phyloP scores from a whole-genome alignment of 2,888 invertebrate species.

The Cantharis lateralis region DNA sequence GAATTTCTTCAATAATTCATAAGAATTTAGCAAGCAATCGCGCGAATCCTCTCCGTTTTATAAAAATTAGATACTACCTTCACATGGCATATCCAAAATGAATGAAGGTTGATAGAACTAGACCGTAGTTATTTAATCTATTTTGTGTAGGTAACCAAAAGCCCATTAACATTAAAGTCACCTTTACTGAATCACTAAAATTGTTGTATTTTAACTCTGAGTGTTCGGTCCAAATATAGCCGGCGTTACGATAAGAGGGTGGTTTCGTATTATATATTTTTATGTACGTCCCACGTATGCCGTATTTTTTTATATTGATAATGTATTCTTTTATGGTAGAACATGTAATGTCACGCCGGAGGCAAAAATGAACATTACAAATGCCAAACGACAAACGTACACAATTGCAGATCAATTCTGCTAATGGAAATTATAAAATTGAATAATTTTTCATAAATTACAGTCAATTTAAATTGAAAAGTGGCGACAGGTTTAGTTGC shows the following conservation, averaged over 20 bases:
- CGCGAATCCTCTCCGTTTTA: background rate
- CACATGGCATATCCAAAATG: too few relatives aligned
- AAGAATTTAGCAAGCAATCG: background rate
- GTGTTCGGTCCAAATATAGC: background rate
- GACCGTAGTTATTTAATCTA: background rate
- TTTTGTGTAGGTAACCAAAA: background rate
- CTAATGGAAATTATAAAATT: constrained; percentile 12
- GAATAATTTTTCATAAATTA: constrained; percentile 29
- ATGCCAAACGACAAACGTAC: background rate
- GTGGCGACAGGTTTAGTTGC: background rate
- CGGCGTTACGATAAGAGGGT: background rate
- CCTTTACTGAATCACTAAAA: background rate
- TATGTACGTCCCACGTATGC: background rate
- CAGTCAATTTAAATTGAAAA: constrained; percentile 21
- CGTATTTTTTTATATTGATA: background rate
- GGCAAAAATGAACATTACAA: background rate
- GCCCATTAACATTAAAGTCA: background rate
- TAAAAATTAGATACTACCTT: too few relatives aligned
- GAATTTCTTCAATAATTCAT: background rate
- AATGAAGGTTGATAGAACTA: background rate
- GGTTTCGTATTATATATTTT: background rate
- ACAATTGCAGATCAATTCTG: constrained; percentile 13
- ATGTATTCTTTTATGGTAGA: background rate
- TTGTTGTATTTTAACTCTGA: background rate
- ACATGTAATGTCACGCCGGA: background rate